Evolutionary conservation across 30 jellyfish, hydroid and myxozoan species (phyloP).

Genomic region (Phacellophora camtschatica): DNA sequence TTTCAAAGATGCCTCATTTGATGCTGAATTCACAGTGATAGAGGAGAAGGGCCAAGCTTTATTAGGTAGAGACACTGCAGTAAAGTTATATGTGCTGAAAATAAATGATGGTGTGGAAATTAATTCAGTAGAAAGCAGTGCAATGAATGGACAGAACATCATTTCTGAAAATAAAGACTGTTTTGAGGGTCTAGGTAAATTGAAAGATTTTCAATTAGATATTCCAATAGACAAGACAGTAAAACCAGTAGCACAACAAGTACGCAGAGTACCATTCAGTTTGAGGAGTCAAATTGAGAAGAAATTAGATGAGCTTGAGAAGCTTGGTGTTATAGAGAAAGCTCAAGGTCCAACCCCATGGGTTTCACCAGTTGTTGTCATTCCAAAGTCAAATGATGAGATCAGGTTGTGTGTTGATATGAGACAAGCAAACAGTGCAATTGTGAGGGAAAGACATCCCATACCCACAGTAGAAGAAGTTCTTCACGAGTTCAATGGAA

Average conservation of each 20-base stretch:
- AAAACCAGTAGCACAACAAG: conserved; percentile 29
- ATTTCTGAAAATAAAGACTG: conserved; percentile 24
- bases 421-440: conserved; percentile 33
- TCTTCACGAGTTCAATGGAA: neutral
- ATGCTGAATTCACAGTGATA: conserved; percentile 42
- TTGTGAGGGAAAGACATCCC: conserved; percentile 42
- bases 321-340: conserved; percentile 52
- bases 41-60: conserved; percentile 62
- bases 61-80: conserved; percentile 56
- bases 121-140: conserved; percentile 26
- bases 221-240: conserved; percentile 52
- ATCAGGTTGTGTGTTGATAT: neutral
- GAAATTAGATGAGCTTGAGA: conserved; percentile 62
- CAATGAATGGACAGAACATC: conserved; percentile 11
- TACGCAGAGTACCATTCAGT: conserved; percentile 13
- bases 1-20: conserved; percentile 3
- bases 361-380: conserved; percentile 49
- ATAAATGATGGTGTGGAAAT: conserved; percentile 29
- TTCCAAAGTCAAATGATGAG: conserved; percentile 41
- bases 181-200: conserved; percentile 53
- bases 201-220: conserved; percentile 37
- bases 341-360: conserved; percentile 36
- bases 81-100: conserved; percentile 13
- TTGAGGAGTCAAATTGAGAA: conserved; percentile 25
- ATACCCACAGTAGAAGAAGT: conserved; percentile 51